Base-by-base conservation (phyloP, 92 coral and sea anemone species). In the Isaurus tuberculatus region DNA sequence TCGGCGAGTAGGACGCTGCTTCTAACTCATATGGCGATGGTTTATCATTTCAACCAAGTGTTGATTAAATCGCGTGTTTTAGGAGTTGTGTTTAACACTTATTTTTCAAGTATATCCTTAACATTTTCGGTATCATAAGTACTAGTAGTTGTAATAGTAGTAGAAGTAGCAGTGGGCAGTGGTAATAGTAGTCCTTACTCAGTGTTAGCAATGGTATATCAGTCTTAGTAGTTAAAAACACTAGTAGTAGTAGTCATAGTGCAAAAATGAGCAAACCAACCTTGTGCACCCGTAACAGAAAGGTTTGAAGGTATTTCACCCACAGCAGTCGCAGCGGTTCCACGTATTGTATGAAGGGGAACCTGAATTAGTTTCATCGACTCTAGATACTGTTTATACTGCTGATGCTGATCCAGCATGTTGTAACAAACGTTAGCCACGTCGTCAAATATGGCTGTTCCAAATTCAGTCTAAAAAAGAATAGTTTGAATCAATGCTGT, bases 351-450 rank as follows among this genome's bases (percentile, higher is more conserved):
- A 70, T 90, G 96, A 57, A 96, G 81, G 28, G 98, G 98, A 32
- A 95, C 86, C 43, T 89, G 92, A 28, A 96, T 83, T 36, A 96
- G 87, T 84, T 94, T 96, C 96, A 96, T 96, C 14, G 93, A 87
- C n/a, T 87, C 88, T 8, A 94, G 99, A 65, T 94, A 96, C 63
- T 90, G 92, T 71, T 92, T 91, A 79, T 96, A 96, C 73, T 85
- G 92, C 25, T 90, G 87, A 55, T 79, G 88, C 72, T 96, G 98
- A 80, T 96, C 99, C 73, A 91, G 79, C 99, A 96, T 96, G 77
- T 94, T 87, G 80, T 96, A 96, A 73, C 99, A 96, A 46, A 91
- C 92, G 70, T 90, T 92, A 0, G 99, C 99, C 57, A 96, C 92
- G 70, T 94, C 95, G 55, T 94, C 98, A 87, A 96, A 96, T 61